Conservation (phyloP, 2,888 invertebrate species). For the Agrilus biguttatus region DNA sequence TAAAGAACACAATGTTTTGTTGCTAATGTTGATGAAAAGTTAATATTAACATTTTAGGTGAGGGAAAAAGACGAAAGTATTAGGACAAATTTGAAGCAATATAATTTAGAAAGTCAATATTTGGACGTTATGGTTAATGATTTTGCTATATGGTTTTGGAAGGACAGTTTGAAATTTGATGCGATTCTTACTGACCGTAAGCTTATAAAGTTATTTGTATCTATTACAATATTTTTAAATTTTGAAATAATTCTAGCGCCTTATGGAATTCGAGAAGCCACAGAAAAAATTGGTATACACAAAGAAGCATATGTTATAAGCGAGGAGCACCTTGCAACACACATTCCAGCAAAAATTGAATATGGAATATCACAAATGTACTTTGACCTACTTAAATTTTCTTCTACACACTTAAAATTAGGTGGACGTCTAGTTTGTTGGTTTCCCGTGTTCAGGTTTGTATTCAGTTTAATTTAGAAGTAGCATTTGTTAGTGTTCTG, state of each 20-base stretch:
- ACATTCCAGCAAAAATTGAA: conserved; percentile 72
- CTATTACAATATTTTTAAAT: background rate
- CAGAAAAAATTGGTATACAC: conserved; percentile 65
- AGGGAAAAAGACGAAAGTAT: conserved; percentile 77
- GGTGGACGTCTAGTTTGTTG: conserved; percentile 84
- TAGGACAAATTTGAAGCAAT: conserved; percentile 76
- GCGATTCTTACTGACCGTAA: conserved; percentile 92
- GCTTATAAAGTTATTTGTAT: conserved; percentile 22
- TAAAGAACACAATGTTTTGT: too few species aligned
- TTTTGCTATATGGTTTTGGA: conserved; percentile 74
- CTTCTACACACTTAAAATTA: conserved; percentile 58
- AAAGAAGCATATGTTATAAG: conserved; percentile 46
- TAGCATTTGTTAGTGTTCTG: too few species aligned
- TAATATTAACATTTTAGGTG: conserved; percentile 28
- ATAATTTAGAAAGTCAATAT: conserved; percentile 59
- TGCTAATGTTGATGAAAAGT: too few species aligned
- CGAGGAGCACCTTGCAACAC: conserved; percentile 49
- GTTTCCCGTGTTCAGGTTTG: conserved; percentile 78
- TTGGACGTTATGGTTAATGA: conserved; percentile 86
- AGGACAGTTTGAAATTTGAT: conserved; percentile 57
- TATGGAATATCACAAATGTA: conserved; percentile 76
- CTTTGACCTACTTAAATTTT: conserved; percentile 70
- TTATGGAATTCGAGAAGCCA: conserved; percentile 92
- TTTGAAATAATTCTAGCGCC: conserved; percentile 52
- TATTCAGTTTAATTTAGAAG: background rate